These are phyloP conservation scores for Pseudomyrmex flavicornis DNA, from an alignment of 1,140 invertebrate genomes.

Conservation along the genomic window DNA sequence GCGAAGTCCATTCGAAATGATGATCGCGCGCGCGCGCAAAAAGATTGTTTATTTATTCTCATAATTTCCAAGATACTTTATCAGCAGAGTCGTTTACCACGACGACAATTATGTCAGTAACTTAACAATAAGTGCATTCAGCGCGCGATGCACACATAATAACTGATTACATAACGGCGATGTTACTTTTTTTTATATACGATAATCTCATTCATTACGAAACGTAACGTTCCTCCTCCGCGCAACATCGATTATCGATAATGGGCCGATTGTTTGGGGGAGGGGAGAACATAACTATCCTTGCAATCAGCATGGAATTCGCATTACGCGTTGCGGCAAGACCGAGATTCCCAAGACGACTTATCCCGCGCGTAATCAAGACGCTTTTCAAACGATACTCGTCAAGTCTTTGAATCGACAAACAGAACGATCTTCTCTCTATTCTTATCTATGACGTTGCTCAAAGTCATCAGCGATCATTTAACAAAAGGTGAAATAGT, in stretches of 20 bases:
- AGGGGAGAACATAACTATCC: constrained; percentile 59
- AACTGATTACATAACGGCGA: background rate
- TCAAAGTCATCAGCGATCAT: constrained; percentile 61
- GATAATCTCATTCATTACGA: constrained; percentile 66
- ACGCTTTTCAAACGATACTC: constrained; percentile 67
- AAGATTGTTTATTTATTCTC: background rate
- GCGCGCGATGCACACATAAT: constrained; percentile 16
- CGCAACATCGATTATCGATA: constrained; percentile 67
- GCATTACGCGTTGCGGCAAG: constrained; percentile 60
- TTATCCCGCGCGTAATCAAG: constrained; percentile 57
- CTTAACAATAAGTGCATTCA: constrained; percentile 6
- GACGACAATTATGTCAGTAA: background rate
- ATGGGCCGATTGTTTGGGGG: constrained; percentile 61
- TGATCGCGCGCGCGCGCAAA: no score
- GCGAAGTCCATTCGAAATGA: background rate
- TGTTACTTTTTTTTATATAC: background rate
- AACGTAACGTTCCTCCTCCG: constrained; percentile 47
- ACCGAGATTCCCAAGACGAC: constrained; percentile 58
- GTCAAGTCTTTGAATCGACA: constrained; percentile 62
- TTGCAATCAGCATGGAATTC: constrained; percentile 65
- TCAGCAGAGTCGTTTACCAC: background rate
- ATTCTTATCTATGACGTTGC: constrained; percentile 68
- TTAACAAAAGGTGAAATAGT: constrained; percentile 60
- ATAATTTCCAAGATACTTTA: background rate
- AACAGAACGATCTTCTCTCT: constrained; percentile 71